These are phyloP conservation scores for Lagocephalus sceleratus DNA, from an alignment of 2,797 vertebrate genomes.

Conservation along the genomic window DNA sequence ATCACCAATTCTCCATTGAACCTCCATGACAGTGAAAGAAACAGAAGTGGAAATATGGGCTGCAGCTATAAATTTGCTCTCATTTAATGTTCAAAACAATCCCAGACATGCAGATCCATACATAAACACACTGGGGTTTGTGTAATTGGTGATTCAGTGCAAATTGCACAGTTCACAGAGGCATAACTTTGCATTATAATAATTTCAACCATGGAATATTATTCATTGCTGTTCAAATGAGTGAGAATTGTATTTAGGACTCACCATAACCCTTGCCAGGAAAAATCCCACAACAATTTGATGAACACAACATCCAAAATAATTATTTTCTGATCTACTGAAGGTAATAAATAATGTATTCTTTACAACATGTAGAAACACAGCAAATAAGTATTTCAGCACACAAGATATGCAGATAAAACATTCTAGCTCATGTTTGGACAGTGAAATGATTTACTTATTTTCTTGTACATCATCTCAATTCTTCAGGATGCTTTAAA, in stretches of 20 bases:
- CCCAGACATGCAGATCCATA: conserved; percentile 4
- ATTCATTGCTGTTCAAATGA: conserved; percentile 47
- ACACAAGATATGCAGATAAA: too few species aligned
- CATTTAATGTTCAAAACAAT: conserved; percentile 29
- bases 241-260: conserved; percentile 27
- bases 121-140: conserved; percentile 12
- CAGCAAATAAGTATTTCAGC: background rate
- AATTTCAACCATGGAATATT: conserved; percentile 32
- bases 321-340: conserved; percentile 13
- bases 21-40: background rate
- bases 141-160: conserved; percentile 39
- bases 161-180: conserved; percentile 44
- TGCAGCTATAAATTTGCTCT: conserved; percentile 23
- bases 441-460: too few species aligned
- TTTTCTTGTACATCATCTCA: too few species aligned
- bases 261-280: background rate
- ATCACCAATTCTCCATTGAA: conserved; percentile 8
- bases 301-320: conserved; percentile 24
- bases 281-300: conserved; percentile 15
- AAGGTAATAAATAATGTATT: conserved; percentile 13
- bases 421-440: too few species aligned
- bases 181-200: conserved; percentile 27
- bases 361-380: background rate
- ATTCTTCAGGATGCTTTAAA: too few species aligned
- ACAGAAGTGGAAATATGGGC: conserved; percentile 7